Percentiles rank a stretch among this genome's conserved stretches.
These are phyloP conservation scores for Albula goreensis DNA, from an alignment of 2,113 vertebrate species.

Conservation along the genomic window DNA sequence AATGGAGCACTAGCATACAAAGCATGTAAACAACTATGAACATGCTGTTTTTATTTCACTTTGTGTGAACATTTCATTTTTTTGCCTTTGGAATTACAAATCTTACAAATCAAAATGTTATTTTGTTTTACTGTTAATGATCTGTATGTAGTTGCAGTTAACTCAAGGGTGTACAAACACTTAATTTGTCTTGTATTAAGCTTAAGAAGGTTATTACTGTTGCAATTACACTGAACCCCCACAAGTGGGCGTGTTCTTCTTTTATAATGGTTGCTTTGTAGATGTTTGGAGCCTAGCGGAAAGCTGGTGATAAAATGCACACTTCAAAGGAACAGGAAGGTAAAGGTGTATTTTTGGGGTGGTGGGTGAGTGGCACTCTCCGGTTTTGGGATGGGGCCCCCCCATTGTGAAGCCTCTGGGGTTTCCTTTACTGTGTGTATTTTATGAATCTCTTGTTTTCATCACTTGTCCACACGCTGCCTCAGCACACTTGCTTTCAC, in stretches of 20 bases:
- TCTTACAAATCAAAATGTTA: not conserved
- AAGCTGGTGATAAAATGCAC: slow-evolving; percentile 42
- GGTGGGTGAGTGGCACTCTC: slow-evolving; percentile 29
- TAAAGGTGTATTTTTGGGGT: slow-evolving; percentile 12
- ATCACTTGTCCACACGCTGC: slow-evolving; percentile 67
- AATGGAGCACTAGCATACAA: no score
- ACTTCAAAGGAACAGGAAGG: slow-evolving; percentile 31
- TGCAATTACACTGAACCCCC: slow-evolving; percentile 8
- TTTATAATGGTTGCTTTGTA: slow-evolving; percentile 31
- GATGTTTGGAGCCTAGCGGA: slow-evolving; percentile 29
- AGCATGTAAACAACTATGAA: no score
- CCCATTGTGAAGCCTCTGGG: slow-evolving; percentile 15
- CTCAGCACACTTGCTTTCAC: slow-evolving; percentile 67
- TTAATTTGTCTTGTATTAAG: not conserved
- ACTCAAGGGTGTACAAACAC: not conserved
- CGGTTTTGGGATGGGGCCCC: not conserved
- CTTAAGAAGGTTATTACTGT: not conserved
- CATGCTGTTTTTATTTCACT: not conserved
- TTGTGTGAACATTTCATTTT: not conserved
- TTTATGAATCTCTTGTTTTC: slow-evolving; percentile 65
- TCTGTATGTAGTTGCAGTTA: not conserved
- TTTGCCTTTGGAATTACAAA: not conserved
- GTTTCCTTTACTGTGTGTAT: slow-evolving; percentile 57
- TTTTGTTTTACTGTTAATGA: not conserved
- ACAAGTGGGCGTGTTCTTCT: slow-evolving; percentile 33